A percentile compares a stretch with the other conserved stretches of the same genome.
Evolutionary conservation across 1,140 invertebrate species (phyloP).

Genomic region (Heliconius hermathena): DNA sequence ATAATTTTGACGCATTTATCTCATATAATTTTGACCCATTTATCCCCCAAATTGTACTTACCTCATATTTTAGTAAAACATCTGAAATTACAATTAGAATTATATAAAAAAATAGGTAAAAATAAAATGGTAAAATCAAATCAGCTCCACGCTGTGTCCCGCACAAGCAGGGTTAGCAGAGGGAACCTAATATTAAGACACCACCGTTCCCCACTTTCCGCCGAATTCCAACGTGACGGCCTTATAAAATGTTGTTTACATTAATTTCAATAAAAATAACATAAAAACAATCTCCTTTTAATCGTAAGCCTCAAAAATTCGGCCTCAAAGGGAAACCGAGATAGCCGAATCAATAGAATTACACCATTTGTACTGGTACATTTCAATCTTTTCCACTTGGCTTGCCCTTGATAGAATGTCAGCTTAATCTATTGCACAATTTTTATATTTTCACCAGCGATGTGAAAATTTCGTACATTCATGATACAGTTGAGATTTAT

Average conservation of each 20-base stretch:
- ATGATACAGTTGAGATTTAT: conserved; percentile 31
- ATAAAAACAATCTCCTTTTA: background rate
- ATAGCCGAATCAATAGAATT: conserved; percentile 28
- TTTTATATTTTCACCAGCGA: conserved; percentile 29
- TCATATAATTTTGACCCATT: no score
- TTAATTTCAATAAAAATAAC: background rate
- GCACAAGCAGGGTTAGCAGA: no score
- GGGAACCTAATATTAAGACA: no score
- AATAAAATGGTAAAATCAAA: no score
- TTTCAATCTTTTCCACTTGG: conserved; percentile 34
- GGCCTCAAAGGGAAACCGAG: background rate
- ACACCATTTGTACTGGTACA: conserved; percentile 30
- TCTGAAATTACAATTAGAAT: no score
- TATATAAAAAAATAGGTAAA: no score
- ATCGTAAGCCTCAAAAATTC: conserved; percentile 4
- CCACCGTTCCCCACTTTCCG: no score
- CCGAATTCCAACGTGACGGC: no score
- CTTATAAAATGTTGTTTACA: background rate
- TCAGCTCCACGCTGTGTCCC: no score
- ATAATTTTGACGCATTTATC: no score
- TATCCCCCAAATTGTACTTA: no score
- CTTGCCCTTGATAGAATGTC: conserved; percentile 30
- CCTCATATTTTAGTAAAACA: no score
- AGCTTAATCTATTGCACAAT: conserved; percentile 34
- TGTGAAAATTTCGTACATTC: conserved; percentile 32